Evolutionary conservation across 1,140 invertebrate species (phyloP).

Genomic region (Tetramorium simillimum): DNA sequence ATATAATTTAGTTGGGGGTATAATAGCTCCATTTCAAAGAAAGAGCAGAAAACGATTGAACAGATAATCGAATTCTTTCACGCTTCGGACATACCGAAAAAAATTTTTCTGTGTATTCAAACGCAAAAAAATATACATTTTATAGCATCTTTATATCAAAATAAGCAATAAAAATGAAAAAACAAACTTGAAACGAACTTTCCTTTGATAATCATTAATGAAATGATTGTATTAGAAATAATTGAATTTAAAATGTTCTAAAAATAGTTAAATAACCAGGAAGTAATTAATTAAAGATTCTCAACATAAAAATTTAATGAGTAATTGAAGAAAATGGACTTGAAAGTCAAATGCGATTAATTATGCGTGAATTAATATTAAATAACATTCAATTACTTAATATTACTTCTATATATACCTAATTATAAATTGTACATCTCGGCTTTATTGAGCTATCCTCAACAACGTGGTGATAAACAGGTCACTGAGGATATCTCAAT

Average conservation of each 20-base stretch:
- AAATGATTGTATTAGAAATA: too few relatives aligned
- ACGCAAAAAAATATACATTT: not conserved
- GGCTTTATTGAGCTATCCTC: too few relatives aligned
- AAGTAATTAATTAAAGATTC: not conserved
- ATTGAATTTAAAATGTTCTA: not conserved
- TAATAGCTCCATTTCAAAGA: not conserved
- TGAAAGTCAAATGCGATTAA: too few relatives aligned
- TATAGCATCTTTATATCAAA: not conserved
- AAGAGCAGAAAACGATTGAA: not conserved
- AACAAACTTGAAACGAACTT: not conserved
- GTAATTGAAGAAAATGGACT: too few relatives aligned
- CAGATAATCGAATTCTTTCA: not conserved
- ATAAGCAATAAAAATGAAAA: not conserved
- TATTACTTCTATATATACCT: too few relatives aligned
- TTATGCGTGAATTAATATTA: too few relatives aligned
- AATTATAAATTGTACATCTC: too few relatives aligned
- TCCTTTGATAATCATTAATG: not conserved
- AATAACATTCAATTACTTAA: too few relatives aligned
- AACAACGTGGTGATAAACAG: too few relatives aligned
- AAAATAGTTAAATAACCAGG: not conserved
- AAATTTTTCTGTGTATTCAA: not conserved
- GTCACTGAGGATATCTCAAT: too few relatives aligned
- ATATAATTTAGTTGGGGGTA: slow-evolving; percentile 10
- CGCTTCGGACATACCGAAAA: not conserved
- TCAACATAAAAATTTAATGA: too few relatives aligned